A percentile compares a stretch with the other conserved stretches of the same genome.
Evolutionary conservation across 2,888 invertebrate genomes (phyloP).

Genomic region (Conistra vaccinii): DNA sequence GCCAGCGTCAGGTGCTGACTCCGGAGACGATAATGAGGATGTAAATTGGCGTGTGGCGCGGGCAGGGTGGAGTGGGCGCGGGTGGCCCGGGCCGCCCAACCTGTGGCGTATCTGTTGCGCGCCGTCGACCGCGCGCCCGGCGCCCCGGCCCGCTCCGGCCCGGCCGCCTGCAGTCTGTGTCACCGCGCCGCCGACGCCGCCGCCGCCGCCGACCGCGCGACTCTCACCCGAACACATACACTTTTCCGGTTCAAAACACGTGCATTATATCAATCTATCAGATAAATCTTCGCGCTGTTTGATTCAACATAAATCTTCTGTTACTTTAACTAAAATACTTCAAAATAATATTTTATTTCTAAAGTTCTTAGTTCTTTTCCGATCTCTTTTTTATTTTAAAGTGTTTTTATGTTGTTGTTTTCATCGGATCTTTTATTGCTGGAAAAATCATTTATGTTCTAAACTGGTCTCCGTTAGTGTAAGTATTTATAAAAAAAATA

Average conservation of each 20-base stretch:
- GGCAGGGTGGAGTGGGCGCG: conserved; percentile 65
- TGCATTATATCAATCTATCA: conserved; percentile 66
- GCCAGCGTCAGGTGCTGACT: conserved; percentile 75
- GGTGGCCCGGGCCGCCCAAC: conserved; percentile 87
- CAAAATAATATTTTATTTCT: conserved; percentile 21
- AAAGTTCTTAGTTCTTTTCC: conserved; percentile 31
- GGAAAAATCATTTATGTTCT: conserved; percentile 22
- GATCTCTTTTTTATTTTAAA: conserved; percentile 26
- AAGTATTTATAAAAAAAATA: conserved; percentile 55
- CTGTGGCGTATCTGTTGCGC: conserved; percentile 90
- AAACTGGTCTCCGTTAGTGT: conserved; percentile 49
- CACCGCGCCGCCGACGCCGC: conserved; percentile 67
- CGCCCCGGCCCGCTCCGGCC: conserved; percentile 67
- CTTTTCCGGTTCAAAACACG: conserved; percentile 82
- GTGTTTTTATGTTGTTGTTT: conserved; percentile 56
- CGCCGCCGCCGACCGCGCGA: conserved; percentile 62
- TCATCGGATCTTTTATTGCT: conserved; percentile 29
- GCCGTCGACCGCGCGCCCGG: conserved; percentile 74
- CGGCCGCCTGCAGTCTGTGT: conserved; percentile 71
- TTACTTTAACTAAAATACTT: conserved; percentile 7
- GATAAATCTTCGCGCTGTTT: conserved; percentile 66
- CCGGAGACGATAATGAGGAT: conserved; percentile 85
- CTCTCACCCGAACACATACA: conserved; percentile 67
- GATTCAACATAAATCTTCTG: conserved; percentile 18
- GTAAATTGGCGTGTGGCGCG: conserved; percentile 83